These are phyloP conservation scores for Cuculus canorus DNA, from an alignment of 2,797 vertebrate genomes.

Conservation along the genomic window DNA sequence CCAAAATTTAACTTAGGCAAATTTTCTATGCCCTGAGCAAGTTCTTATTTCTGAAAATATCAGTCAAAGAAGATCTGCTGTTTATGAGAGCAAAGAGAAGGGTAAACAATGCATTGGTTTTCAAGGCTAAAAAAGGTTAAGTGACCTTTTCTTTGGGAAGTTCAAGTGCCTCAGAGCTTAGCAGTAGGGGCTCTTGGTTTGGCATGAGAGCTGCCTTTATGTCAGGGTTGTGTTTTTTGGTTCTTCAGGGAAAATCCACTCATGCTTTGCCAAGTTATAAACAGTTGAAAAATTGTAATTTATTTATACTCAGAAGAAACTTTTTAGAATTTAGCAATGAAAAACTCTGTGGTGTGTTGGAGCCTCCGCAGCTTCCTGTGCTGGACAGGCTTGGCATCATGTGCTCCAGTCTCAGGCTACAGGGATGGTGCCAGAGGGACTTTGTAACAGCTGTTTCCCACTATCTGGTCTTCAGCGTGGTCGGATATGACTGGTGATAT, in stretches of 20 bases:
- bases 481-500: neutral
- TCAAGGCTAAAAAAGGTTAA: constrained; percentile 24
- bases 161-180: constrained; percentile 20
- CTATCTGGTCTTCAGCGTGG: neutral
- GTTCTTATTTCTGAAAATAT: constrained; percentile 25
- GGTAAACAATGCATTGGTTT: constrained; percentile 17
- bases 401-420: neutral
- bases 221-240: neutral
- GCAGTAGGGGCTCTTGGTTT: neutral
- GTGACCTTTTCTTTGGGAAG: constrained; percentile 26
- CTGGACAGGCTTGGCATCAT: neutral
- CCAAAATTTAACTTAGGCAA: neutral
- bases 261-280: constrained; percentile 29
- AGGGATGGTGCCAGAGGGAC: neutral
- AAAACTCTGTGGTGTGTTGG: neutral
- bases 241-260: constrained; percentile 1
- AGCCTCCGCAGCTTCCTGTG: neutral
- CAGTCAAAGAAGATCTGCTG: neutral
- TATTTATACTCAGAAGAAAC: constrained; percentile 1
- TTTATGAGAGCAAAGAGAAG: constrained; percentile 28
- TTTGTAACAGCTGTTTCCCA: neutral
- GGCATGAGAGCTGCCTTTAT: neutral
- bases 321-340: neutral
- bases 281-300: neutral
- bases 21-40: constrained; percentile 45